Conservation (phyloP, 1,140 invertebrate species). For the Neodiprion lecontei region DNA sequence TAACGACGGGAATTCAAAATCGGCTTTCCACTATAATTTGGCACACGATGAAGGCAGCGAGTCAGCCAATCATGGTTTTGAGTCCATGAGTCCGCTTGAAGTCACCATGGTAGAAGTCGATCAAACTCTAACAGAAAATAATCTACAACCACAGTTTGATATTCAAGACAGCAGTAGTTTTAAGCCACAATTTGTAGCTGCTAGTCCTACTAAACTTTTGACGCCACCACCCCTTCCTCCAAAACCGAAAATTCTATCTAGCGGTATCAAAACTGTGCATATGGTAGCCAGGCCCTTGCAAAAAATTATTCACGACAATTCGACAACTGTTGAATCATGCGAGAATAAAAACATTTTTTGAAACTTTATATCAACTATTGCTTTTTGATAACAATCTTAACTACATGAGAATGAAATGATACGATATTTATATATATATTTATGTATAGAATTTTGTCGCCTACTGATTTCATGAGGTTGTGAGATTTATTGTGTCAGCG, state of each 20-base stretch:
- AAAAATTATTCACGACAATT: conserved; percentile 35
- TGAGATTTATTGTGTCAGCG: neutral
- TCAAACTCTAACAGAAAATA: conserved; percentile 53
- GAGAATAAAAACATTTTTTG: conserved; percentile 41
- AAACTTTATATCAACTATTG: conserved; percentile 3
- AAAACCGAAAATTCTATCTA: conserved; percentile 54
- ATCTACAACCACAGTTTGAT: conserved; percentile 31
- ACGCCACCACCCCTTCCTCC: conserved; percentile 59
- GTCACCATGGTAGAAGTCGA: conserved; percentile 50
- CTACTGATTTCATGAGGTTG: conserved; percentile 11
- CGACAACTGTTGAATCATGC: conserved; percentile 32
- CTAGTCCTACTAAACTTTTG: conserved; percentile 43
- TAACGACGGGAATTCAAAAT: conserved; percentile 20
- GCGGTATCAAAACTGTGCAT: conserved; percentile 43
- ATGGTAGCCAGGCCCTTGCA: conserved; percentile 47
- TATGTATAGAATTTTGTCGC: conserved; percentile 14
- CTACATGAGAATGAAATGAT: neutral
- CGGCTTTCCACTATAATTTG: conserved; percentile 25
- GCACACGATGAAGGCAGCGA: conserved; percentile 25
- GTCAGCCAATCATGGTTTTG: conserved; percentile 28
- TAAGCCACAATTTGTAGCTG: conserved; percentile 26
- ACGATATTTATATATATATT: neutral
- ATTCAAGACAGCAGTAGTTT: conserved; percentile 19
- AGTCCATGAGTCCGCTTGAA: conserved; percentile 41
- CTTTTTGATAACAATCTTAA: neutral